phyloP scores from a whole-genome alignment of 2,797 vertebrate species.

The Mastacembelus armatus region DNA sequence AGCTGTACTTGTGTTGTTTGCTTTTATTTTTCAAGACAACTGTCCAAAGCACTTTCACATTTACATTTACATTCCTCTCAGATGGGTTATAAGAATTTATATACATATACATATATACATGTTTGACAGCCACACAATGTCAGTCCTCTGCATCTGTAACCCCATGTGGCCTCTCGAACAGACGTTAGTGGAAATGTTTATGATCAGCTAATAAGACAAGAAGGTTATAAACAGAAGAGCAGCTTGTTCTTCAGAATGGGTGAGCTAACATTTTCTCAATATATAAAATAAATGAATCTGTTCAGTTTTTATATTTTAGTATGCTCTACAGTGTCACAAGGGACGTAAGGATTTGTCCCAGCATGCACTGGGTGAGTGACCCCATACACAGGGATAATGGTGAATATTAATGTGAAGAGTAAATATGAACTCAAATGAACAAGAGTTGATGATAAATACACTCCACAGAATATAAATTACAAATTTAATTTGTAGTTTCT shows the following conservation, averaged over 20 bases:
- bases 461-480: too few species aligned
- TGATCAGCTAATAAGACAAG: constrained; percentile 53
- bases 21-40: background rate
- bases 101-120: constrained; percentile 28
- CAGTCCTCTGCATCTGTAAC: constrained; percentile 27
- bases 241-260: constrained; percentile 1
- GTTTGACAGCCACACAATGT: constrained; percentile 13
- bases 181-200: constrained; percentile 62
- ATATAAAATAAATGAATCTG: background rate
- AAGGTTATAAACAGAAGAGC: constrained; percentile 29
- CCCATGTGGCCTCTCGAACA: constrained; percentile 32
- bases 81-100: constrained; percentile 5
- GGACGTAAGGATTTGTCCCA: background rate
- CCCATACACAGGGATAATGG: background rate
- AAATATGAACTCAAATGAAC: background rate
- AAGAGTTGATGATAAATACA: background rate
- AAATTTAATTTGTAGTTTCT: background rate
- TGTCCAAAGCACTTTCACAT: constrained; percentile 6
- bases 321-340: background rate
- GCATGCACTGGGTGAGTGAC: background rate
- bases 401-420: background rate
- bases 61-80: background rate
- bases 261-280: constrained; percentile 23
- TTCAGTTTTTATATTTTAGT: background rate
- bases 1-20: background rate